A percentile compares a stretch with the other conserved stretches of the same genome.
Conservation (phyloP, 2,888 invertebrate genomes). For the Nemoura dubitans region DNA sequence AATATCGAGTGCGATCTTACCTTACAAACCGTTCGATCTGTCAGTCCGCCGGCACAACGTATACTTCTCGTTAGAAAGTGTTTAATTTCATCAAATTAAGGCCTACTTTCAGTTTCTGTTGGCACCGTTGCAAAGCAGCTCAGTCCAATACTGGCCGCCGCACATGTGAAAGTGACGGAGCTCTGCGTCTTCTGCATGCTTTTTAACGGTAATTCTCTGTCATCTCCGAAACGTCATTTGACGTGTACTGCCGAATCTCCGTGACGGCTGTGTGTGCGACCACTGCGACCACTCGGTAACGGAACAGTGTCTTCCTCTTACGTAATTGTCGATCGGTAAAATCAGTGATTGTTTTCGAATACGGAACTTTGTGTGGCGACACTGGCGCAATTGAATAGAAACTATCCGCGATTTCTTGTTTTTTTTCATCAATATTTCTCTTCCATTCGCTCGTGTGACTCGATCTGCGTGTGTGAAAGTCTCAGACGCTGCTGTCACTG, state of each 20-base stretch:
- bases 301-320: too few species aligned
- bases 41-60: not conserved
- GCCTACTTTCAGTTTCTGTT: constrained; percentile 37
- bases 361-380: not conserved
- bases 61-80: constrained; percentile 25
- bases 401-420: not conserved
- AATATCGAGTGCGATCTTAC: too few species aligned
- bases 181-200: not conserved
- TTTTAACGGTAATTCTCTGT: constrained; percentile 7
- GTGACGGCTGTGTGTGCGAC: too few species aligned
- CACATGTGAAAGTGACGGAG: not conserved
- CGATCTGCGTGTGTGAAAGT: not conserved
- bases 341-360: not conserved
- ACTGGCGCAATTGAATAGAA: not conserved
- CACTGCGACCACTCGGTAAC: too few species aligned
- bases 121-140: constrained; percentile 17
- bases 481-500: not conserved
- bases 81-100: constrained; percentile 31
- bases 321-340: too few species aligned
- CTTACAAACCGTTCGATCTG: not conserved
- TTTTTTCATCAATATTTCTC: not conserved
- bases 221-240: constrained; percentile 17
- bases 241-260: not conserved
- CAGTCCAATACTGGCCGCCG: constrained; percentile 7
- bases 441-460: not conserved